Evolutionary conservation across 2,113 vertebrate species (phyloP).

Genomic region (Motacilla alba): DNA sequence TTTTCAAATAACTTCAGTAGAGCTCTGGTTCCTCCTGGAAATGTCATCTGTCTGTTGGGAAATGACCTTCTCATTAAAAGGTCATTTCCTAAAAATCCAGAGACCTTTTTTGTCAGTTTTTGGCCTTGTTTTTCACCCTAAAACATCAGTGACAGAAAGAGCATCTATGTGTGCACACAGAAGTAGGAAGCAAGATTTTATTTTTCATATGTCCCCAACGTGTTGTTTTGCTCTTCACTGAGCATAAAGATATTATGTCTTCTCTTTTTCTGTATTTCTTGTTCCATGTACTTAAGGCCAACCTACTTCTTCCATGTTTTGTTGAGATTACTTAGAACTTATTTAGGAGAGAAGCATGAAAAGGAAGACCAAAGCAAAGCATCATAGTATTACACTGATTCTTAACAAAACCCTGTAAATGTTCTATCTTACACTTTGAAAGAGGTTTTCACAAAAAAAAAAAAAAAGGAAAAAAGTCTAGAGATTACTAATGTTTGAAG

Average conservation of each 20-base stretch:
- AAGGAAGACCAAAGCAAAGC: background rate
- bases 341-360: background rate
- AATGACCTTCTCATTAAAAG: background rate
- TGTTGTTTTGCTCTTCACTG: background rate
- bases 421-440: background rate
- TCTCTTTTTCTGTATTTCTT: background rate
- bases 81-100: background rate
- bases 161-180: background rate
- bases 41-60: background rate
- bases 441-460: background rate
- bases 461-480: background rate
- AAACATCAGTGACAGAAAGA: background rate
- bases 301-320: background rate
- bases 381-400: background rate
- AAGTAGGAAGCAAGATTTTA: background rate
- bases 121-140: background rate
- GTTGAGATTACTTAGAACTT: background rate
- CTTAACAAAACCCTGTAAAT: background rate
- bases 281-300: background rate
- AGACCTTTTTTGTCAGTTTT: background rate
- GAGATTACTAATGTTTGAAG: background rate
- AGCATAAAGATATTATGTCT: background rate
- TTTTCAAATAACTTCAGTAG: background rate
- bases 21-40: background rate
- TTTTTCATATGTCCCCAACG: background rate